Evolutionary conservation across 2,113 vertebrate species (phyloP), one percentile per base, ranked within the genome.

Genomic region (Arizona elegans): DNA sequence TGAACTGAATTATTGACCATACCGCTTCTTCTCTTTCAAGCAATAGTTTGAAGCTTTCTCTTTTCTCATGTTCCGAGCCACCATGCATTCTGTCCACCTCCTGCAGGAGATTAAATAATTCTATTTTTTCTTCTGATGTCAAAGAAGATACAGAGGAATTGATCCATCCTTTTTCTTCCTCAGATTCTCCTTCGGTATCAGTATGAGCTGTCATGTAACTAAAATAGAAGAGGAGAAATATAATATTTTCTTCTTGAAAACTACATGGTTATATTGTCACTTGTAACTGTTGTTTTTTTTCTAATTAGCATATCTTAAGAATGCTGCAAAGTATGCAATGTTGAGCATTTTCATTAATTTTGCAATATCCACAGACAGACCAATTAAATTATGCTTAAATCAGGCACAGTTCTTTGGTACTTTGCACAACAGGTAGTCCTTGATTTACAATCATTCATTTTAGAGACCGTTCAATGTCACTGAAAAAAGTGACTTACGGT

Each of bases 141-240:
- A 65, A 89, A 33, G 10, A 0, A 24, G 90, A 86, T 92, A 91
- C 2, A 0, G 65, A 23, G 87, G 93, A 87, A 91, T 93, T 93
- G 13, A 53, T n/a, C 75, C 33, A 86, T 87, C 53, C 93, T 33
- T 94, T 96, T 96, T 95, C 93, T 92, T 95, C 98, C 58, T 98
- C 98, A 0, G 95, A 96, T 53, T 98, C 97, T 93, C 98, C 98
- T 95, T 99, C 99, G n/a, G 99, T 98, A 95, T 99, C 99, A 1
- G 98, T 99, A 95, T 99, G 97, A 92, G 99, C 99, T 0, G 99
- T 99, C 87, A 99, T 98, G 92, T 99, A 99, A 96, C 99, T 99
- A 96, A 93, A 98, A 96, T 85, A 86, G 26, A 23, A 3, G 12
- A 56, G n/a, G 2, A n/a, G 8, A 91, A 90, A 96, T 94, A 96